phyloP scores from a whole-genome alignment of 2,888 invertebrate genomes.

The Scaeva pyrastri region DNA sequence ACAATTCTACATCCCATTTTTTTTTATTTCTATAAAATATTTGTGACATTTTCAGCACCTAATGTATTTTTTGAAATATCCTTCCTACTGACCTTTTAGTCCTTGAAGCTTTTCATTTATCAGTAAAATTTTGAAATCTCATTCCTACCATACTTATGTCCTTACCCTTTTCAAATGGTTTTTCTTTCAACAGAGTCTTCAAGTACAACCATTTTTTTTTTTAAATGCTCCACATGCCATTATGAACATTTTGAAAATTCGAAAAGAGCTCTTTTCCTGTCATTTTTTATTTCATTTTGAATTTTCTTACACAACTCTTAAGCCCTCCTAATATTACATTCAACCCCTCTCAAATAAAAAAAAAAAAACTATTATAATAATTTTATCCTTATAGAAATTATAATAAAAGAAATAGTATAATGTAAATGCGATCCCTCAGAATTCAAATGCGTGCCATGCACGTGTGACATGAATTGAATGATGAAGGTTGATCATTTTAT shows the following conservation, averaged over 20 bases:
- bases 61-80: too few relatives aligned
- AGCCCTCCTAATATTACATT: slow-evolving; percentile 46
- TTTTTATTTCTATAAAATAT: too few relatives aligned
- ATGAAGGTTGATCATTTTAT: slow-evolving; percentile 57
- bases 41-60: too few relatives aligned
- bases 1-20: too few relatives aligned
- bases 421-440: slow-evolving; percentile 59
- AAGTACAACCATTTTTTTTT: slow-evolving; percentile 8
- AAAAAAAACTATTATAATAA: not conserved
- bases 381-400: slow-evolving; percentile 14
- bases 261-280: slow-evolving; percentile 69
- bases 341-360: slow-evolving; percentile 36
- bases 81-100: too few relatives aligned
- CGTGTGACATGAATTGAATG: slow-evolving; percentile 59
- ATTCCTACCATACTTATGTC: too few relatives aligned
- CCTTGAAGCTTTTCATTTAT: too few relatives aligned
- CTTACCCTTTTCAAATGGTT: too few relatives aligned
- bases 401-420: slow-evolving; percentile 21
- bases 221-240: slow-evolving; percentile 52
- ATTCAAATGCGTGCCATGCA: slow-evolving; percentile 64
- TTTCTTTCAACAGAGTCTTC: slow-evolving; percentile 25
- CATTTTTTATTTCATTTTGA: slow-evolving; percentile 46
- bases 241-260: slow-evolving; percentile 16
- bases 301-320: slow-evolving; percentile 33
- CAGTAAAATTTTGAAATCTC: too few relatives aligned